These are phyloP conservation scores for Hippocampus abdominalis DNA, from an alignment of 2,113 vertebrate genomes.

Conservation along the genomic window DNA sequence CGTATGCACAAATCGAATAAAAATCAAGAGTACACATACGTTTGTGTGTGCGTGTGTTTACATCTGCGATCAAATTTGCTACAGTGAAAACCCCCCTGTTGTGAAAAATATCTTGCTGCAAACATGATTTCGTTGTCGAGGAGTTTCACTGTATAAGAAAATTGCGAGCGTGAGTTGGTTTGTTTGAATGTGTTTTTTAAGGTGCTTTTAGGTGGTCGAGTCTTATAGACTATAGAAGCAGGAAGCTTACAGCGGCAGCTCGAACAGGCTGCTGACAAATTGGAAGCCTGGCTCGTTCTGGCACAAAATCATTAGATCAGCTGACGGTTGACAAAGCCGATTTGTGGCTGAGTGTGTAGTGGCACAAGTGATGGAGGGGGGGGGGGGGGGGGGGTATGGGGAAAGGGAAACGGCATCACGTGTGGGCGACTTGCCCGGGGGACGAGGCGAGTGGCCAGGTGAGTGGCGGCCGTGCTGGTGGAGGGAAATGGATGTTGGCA, in stretches of 20 bases:
- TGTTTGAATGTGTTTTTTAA: too few species aligned
- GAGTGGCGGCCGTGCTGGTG: constrained; percentile 29
- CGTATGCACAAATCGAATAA: too few species aligned
- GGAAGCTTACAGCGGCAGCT: constrained; percentile 13
- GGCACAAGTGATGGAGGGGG: constrained; percentile 27
- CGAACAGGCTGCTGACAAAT: constrained; percentile 33
- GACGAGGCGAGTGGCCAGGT: constrained; percentile 27
- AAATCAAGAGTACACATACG: too few species aligned
- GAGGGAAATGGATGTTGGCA: constrained; percentile 65
- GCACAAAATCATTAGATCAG: constrained; percentile 45
- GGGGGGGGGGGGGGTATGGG: constrained; percentile 12
- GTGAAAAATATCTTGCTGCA: too few species aligned
- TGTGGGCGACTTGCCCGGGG: constrained; percentile 15
- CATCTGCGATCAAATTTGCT: too few species aligned
- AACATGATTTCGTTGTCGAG: too few species aligned
- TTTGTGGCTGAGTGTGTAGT: constrained; percentile 33
- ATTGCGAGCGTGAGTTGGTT: too few species aligned
- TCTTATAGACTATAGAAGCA: neutral
- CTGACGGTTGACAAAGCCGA: constrained; percentile 31
- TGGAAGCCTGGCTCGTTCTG: constrained; percentile 15
- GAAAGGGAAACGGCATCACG: constrained; percentile 27
- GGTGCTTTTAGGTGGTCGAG: too few species aligned
- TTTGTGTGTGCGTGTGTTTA: too few species aligned
- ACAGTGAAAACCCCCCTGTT: too few species aligned
- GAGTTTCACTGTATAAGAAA: too few species aligned